Conservation (phyloP, 2,797 vertebrate genomes). For the Rousettus madagascariensis region DNA sequence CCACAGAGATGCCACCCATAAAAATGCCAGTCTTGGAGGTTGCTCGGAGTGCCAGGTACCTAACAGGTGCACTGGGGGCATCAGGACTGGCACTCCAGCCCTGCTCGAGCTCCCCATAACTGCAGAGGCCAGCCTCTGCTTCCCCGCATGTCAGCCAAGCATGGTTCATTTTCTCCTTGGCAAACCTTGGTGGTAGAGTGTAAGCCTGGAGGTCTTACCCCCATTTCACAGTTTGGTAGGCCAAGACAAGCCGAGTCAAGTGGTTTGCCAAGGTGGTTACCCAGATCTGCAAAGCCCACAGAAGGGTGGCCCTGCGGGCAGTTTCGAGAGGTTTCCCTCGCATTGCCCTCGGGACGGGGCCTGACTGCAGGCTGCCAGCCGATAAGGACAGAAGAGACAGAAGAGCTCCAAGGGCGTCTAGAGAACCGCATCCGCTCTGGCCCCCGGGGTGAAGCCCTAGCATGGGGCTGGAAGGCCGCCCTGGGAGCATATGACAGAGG, state of each 20-base stretch:
- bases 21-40: slow-evolving; percentile 90
- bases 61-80: slow-evolving; percentile 82
- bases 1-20: slow-evolving; percentile 93
- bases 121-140: not conserved
- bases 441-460: not conserved
- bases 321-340: not conserved
- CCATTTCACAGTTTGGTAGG: not conserved
- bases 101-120: no score
- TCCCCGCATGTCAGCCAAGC: not conserved
- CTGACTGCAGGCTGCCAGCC: not conserved
- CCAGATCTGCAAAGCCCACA: not conserved
- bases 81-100: not conserved
- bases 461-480: rapidly evolving
- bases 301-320: not conserved
- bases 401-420: not conserved
- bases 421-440: not conserved
- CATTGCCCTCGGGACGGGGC: not conserved
- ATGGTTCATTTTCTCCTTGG: not conserved
- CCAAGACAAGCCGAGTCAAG: not conserved
- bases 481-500: not conserved
- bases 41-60: slow-evolving; percentile 88
- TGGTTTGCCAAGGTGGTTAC: not conserved
- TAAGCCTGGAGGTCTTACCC: not conserved
- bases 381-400: not conserved
- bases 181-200: not conserved